Conservation (phyloP, 1,140 invertebrate genomes). For the Gonatopus flavifemur region DNA sequence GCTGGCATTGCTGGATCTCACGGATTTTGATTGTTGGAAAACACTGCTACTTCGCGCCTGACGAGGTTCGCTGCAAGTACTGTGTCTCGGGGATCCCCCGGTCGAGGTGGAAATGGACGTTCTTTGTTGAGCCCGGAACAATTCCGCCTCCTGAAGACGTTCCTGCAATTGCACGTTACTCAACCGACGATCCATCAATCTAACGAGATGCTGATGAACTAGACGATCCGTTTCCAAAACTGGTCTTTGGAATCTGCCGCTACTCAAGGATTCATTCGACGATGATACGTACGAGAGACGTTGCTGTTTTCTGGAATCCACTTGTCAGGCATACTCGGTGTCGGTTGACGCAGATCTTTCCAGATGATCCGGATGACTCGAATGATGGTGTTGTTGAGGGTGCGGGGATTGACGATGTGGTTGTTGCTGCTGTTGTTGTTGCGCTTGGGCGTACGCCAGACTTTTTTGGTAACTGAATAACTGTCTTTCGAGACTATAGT, state of each 20-base stretch:
- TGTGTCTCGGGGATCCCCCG: conserved; percentile 33
- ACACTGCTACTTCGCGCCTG: conserved; percentile 30
- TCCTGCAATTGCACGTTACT: conserved; percentile 45
- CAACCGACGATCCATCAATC: conserved; percentile 46
- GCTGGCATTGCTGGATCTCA: conserved; percentile 12
- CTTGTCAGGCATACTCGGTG: conserved; percentile 73
- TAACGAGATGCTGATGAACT: conserved; percentile 45
- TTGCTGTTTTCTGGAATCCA: no score
- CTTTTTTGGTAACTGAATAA: conserved; percentile 86
- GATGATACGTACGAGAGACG: conserved; percentile 9
- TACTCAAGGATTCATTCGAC: conserved; percentile 5
- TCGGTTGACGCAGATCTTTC: conserved; percentile 69
- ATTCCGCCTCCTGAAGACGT: conserved; percentile 24
- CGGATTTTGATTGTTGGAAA: conserved; percentile 39
- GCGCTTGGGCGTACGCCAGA: conserved; percentile 72
- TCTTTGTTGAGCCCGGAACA: conserved; percentile 12
- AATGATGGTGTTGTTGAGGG: conserved; percentile 44
- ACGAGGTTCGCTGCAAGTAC: conserved; percentile 15
- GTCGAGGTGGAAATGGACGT: no score
- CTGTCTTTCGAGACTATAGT: conserved; percentile 82
- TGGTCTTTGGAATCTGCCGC: conserved; percentile 20
- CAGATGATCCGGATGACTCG: conserved; percentile 45
- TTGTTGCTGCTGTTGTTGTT: conserved; percentile 56
- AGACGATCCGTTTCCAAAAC: conserved; percentile 34
- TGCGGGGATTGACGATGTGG: conserved; percentile 51